Conservation (phyloP, 2,888 invertebrate genomes). For the Crossocerus cetratus region DNA sequence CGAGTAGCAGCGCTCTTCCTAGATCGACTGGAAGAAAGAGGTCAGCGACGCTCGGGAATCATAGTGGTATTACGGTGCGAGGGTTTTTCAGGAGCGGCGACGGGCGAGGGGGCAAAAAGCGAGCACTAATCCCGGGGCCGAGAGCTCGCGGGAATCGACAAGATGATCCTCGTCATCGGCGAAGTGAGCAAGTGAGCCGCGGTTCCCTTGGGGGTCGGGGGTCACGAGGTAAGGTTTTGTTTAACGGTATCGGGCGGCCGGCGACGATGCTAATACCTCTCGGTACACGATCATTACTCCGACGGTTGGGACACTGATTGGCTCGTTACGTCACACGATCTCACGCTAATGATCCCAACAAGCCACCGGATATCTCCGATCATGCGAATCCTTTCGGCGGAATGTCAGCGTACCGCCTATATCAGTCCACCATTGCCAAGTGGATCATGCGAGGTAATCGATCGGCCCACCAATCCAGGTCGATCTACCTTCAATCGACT, state of each 20-base stretch:
- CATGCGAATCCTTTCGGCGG: conserved; percentile 61
- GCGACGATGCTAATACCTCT: conserved; percentile 71
- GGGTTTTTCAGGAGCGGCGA: conserved; percentile 6
- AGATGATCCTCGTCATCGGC: conserved; percentile 62
- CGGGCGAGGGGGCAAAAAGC: conserved; percentile 24
- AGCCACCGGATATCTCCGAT: conserved; percentile 72
- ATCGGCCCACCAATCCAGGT: conserved; percentile 35
- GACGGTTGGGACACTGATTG: conserved; percentile 69
- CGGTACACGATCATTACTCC: conserved; percentile 70
- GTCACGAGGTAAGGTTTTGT: conserved; percentile 73
- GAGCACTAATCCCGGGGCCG: conserved; percentile 1
- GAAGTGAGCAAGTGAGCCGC: conserved; percentile 20
- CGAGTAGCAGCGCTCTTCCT: neutral
- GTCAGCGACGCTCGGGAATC: neutral
- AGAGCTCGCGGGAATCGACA: conserved; percentile 34
- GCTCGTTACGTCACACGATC: conserved; percentile 75
- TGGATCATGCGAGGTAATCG: conserved; percentile 55
- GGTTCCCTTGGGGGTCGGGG: conserved; percentile 58
- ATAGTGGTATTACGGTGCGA: neutral
- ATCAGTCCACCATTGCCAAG: conserved; percentile 9
- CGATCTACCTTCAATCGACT: conserved; percentile 17
- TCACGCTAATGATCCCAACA: conserved; percentile 74
- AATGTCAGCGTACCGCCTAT: conserved; percentile 57
- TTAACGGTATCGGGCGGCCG: conserved; percentile 72
- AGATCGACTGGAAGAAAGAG: conserved; percentile 4